phyloP scores from a whole-genome alignment of 2,113 vertebrate genomes.

The Mormyrus iriodes region DNA sequence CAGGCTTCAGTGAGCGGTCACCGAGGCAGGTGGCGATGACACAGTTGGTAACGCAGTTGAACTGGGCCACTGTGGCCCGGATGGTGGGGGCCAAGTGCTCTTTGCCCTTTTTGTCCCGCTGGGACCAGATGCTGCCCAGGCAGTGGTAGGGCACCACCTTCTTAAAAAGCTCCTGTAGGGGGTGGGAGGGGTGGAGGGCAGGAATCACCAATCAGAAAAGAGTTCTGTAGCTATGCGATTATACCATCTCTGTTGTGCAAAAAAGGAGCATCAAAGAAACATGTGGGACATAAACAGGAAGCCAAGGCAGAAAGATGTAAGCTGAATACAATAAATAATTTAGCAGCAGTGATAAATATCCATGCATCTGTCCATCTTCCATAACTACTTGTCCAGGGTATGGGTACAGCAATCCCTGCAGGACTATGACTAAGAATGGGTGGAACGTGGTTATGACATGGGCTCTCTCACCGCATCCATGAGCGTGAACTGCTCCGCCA shows the following conservation, averaged over 20 bases:
- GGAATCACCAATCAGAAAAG: background rate
- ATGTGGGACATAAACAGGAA: too few relatives aligned
- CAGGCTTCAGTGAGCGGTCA: conserved; percentile 74
- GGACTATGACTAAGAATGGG: background rate
- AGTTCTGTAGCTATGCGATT: background rate
- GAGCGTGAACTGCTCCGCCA: conserved; percentile 92
- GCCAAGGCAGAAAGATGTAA: too few relatives aligned
- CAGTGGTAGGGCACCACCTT: conserved; percentile 97
- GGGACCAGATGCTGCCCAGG: conserved; percentile 94
- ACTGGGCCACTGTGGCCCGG: conserved; percentile 88
- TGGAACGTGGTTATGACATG: background rate
- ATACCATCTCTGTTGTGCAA: background rate
- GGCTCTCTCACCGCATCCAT: conserved; percentile 87
- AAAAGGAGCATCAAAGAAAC: background rate
- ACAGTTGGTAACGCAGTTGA: conserved; percentile 94
- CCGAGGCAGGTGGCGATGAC: conserved; percentile 89
- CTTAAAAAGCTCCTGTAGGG: conserved; percentile 91
- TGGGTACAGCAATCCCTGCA: background rate
- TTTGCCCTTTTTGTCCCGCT: conserved; percentile 95
- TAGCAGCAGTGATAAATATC: background rate
- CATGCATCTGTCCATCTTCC: background rate
- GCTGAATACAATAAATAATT: background rate
- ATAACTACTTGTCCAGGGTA: background rate
- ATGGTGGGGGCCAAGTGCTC: conserved; percentile 93
- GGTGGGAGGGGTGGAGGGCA: background rate